Evolutionary conservation across 2,113 vertebrate species (phyloP).

Genomic region (Perognathus longimembris): DNA sequence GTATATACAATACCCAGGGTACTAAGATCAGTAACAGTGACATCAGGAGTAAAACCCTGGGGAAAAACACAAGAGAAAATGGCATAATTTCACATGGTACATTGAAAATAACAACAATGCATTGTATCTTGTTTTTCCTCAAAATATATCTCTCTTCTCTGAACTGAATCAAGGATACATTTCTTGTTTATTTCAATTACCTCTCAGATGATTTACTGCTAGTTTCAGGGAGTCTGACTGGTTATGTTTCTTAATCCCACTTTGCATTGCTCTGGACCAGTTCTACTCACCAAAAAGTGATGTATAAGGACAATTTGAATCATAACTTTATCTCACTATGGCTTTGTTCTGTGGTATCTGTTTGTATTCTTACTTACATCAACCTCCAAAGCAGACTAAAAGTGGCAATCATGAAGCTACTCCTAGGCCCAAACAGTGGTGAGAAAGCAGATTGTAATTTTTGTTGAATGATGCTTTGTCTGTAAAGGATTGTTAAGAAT

Average conservation of each 20-base stretch:
- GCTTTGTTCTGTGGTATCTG: not conserved
- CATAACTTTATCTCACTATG: not conserved
- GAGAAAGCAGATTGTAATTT: too few relatives aligned
- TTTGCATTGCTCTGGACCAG: constrained; percentile 23
- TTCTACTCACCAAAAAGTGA: not conserved
- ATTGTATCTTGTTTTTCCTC: constrained; percentile 16
- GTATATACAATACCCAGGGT: too few relatives aligned
- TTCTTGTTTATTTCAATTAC: constrained; percentile 28
- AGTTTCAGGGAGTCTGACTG: constrained; percentile 19
- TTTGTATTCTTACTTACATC: constrained; percentile 55
- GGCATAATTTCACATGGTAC: too few relatives aligned
- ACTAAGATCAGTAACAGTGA: too few relatives aligned
- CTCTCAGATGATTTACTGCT: constrained; percentile 5
- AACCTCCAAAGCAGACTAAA: constrained; percentile 41
- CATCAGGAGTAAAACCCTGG: too few relatives aligned
- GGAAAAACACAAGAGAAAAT: too few relatives aligned
- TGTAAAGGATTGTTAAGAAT: not conserved
- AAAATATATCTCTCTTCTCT: not conserved
- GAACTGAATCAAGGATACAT: not conserved
- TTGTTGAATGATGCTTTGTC: not conserved
- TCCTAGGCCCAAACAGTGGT: not conserved
- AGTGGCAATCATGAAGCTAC: not conserved
- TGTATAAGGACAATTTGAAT: constrained; percentile 4
- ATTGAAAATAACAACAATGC: too few relatives aligned
- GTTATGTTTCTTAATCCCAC: constrained; percentile 31